Evolutionary conservation across 2,888 invertebrate genomes (phyloP), one percentile per base, ranked within the genome.

Genomic region (Taenaris catops): DNA sequence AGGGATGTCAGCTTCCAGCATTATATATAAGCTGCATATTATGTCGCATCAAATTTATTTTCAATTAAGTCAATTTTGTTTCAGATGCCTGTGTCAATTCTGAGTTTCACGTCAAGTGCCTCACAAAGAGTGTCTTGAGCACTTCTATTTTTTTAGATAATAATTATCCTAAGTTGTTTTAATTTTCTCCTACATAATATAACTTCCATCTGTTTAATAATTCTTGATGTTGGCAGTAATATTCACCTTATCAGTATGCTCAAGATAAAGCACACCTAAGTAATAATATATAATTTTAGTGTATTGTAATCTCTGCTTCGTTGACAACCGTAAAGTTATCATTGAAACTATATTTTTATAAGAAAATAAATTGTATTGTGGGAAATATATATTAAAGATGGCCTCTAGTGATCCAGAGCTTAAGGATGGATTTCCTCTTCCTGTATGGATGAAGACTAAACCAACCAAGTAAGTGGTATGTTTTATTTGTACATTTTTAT

Each of bases 381-480:
- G 14, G 32, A 17, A 38, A 34, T 10, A 41, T 28, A 32, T 26
- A 19, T 18, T 25, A 14, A 38, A 37, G 25, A 86, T 86, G 86
- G 75, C 84, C 46, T 74, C 89, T 44, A 84, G 86, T 58, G 89
- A 90, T 57, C 87, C 90, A 28, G 89, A 90, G 63, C 63, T 90
- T 47, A 88, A 88, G 48, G 88, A 90, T 56, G 91, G 90, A 52
- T 88, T 92, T 47, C 89, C 90, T 26, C 70, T 93, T 43, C 93
- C 93, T 1, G 89, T 91, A 57, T 94, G 93, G 93, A 93, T 93
- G 91, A 93, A 91, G 70, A 88, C 83, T 33, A 92, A 88, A 74
- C 89, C 91, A 48, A 78, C 69, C 35, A 90, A 89, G 86, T 86
- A 47, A 72, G 75, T 53, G 14, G 7, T 23, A n/a, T n/a, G n/a